phyloP scores from a whole-genome alignment of 2,113 vertebrate species.

The Microcebus griseorufus region DNA sequence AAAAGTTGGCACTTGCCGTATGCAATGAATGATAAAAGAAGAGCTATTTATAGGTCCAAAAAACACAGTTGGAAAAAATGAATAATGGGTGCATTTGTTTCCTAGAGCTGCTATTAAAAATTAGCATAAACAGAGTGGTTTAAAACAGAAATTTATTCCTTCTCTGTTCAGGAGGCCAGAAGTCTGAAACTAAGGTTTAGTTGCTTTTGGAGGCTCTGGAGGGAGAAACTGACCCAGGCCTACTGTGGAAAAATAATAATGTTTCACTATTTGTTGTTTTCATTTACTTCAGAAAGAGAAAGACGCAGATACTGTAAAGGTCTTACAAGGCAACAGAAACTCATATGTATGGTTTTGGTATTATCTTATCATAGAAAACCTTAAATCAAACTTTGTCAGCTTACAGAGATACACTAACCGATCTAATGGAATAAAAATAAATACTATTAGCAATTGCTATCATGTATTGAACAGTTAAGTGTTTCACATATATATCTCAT shows the following conservation, averaged over 20 bases:
- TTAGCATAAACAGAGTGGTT: neutral
- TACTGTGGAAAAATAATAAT: neutral
- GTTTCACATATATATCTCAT: neutral
- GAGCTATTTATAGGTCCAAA: neutral
- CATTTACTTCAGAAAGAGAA: neutral
- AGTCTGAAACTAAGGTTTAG: neutral
- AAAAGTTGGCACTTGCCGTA: neutral
- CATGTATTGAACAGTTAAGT: neutral
- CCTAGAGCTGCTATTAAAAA: neutral
- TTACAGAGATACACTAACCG: neutral
- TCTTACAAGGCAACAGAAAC: neutral
- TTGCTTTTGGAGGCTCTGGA: neutral
- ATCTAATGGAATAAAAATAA: neutral
- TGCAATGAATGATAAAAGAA: neutral
- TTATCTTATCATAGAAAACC: neutral
- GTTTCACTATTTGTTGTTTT: slow-evolving; percentile 1
- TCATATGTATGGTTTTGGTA: neutral
- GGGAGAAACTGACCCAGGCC: neutral
- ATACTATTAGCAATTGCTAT: neutral
- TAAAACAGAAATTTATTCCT: neutral
- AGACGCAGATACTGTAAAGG: neutral
- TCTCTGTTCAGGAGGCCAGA: neutral
- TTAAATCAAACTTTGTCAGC: neutral
- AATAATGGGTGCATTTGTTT: neutral
- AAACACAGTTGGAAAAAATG: neutral